Percentiles rank a stretch among this genome's conserved stretches.
Evolutionary conservation across 2,888 invertebrate genomes (phyloP).

Genomic region (Macrophya alboannulata): DNA sequence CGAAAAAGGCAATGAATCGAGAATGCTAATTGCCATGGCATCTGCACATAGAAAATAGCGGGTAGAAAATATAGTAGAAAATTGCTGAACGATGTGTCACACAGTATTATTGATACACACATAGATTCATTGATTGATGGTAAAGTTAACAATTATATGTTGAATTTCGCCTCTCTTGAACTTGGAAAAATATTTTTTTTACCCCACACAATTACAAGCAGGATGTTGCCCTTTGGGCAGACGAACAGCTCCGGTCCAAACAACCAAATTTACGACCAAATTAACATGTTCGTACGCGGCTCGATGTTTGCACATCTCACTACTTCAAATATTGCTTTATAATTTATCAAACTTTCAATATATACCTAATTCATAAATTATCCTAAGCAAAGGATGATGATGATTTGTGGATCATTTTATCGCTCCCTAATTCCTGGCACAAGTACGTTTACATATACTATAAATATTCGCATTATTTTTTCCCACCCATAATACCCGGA

Average conservation of each 20-base stretch:
- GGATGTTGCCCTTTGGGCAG: not conserved
- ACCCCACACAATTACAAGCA: not conserved
- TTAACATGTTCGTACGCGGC: not conserved
- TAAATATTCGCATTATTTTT: not conserved
- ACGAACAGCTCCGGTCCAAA: not conserved
- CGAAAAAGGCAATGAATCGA: too few relatives aligned
- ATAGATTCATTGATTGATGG: not conserved
- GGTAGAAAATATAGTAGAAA: constrained; percentile 3
- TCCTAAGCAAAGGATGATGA: not conserved
- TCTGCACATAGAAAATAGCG: not conserved
- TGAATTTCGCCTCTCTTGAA: not conserved
- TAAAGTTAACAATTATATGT: not conserved
- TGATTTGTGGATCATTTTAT: not conserved
- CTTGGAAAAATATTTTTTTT: not conserved
- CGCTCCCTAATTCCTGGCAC: not conserved
- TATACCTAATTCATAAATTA: not conserved
- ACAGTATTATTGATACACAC: not conserved
- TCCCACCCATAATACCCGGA: not conserved
- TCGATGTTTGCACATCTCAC: not conserved
- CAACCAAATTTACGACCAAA: not conserved
- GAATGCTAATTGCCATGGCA: too few relatives aligned
- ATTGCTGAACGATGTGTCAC: not conserved
- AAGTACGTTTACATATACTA: too few relatives aligned
- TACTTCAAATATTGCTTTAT: not conserved
- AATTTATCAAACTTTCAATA: not conserved